Conservation (phyloP, 2,888 invertebrate species). For the Andrena praecox region DNA sequence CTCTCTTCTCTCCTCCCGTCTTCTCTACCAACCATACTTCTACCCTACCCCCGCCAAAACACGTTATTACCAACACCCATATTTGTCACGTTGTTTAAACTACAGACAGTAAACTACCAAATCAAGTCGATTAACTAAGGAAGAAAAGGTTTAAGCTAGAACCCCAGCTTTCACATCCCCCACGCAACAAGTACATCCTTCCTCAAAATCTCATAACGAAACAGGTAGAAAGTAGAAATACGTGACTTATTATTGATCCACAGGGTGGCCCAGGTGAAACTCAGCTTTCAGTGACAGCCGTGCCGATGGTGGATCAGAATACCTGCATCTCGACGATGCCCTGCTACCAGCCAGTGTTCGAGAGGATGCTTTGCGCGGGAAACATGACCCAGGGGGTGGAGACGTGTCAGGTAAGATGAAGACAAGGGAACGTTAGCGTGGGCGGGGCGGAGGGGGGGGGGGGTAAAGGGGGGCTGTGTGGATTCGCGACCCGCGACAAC, state of each 20-base stretch:
- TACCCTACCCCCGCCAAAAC: no score
- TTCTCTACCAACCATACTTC: no score
- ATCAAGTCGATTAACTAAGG: no score
- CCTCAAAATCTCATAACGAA: background rate
- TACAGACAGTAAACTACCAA: no score
- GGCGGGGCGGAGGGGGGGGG: background rate
- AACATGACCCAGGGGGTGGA: constrained; percentile 86
- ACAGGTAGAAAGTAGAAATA: background rate
- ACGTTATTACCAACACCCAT: no score
- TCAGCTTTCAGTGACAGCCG: constrained; percentile 52
- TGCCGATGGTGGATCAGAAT: constrained; percentile 60
- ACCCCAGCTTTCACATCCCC: no score
- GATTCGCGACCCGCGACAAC: constrained; percentile 42
- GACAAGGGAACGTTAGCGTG: constrained; percentile 36
- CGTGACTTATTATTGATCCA: constrained; percentile 3
- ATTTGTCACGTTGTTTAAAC: no score
- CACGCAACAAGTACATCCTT: no score
- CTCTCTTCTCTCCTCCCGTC: no score
- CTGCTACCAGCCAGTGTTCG: constrained; percentile 82
- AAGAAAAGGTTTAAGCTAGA: no score
- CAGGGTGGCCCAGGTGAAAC: constrained; percentile 34
- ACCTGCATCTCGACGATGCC: constrained; percentile 66
- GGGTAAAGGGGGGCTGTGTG: constrained; percentile 8
- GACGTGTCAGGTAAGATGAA: constrained; percentile 86
- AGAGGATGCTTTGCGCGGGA: constrained; percentile 88